Conservation (phyloP, 2,888 invertebrate species). For the Drosophila paramelanica region DNA sequence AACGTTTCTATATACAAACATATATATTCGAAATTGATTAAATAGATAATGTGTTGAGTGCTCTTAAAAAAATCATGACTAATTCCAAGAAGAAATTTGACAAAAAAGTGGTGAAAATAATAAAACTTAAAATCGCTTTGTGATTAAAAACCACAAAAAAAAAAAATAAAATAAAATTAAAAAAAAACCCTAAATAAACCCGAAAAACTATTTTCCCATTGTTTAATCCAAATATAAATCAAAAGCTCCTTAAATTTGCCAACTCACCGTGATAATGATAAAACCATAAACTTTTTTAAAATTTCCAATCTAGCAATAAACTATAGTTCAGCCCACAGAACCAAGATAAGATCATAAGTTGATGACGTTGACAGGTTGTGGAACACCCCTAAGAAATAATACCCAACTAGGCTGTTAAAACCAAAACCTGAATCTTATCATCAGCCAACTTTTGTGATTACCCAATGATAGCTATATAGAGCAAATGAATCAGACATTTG, state of each 20-base stretch:
- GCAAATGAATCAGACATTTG: neutral
- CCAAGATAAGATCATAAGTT: constrained; percentile 3
- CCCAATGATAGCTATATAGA: neutral
- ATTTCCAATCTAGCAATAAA: constrained; percentile 6
- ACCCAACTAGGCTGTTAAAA: neutral
- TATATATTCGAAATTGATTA: neutral
- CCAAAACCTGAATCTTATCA: constrained; percentile 19
- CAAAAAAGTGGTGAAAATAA: neutral
- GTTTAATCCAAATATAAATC: constrained; percentile 5
- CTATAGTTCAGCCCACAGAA: neutral
- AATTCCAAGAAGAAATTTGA: too few relatives aligned
- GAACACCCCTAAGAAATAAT: constrained; percentile 1
- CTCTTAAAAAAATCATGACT: neutral
- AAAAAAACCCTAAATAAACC: neutral
- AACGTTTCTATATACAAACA: neutral
- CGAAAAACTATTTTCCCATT: too few relatives aligned
- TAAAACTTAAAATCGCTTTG: neutral
- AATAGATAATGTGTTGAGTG: neutral
- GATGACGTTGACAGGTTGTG: constrained; percentile 4
- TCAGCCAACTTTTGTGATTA: neutral
- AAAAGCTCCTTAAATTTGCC: neutral
- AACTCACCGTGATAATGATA: constrained; percentile 35
- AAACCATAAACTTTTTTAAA: constrained; percentile 6
- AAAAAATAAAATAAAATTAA: neutral
- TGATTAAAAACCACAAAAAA: neutral